Base-by-base conservation (phyloP, 2,797 vertebrate genomes). In the Lagodon rhomboides region DNA sequence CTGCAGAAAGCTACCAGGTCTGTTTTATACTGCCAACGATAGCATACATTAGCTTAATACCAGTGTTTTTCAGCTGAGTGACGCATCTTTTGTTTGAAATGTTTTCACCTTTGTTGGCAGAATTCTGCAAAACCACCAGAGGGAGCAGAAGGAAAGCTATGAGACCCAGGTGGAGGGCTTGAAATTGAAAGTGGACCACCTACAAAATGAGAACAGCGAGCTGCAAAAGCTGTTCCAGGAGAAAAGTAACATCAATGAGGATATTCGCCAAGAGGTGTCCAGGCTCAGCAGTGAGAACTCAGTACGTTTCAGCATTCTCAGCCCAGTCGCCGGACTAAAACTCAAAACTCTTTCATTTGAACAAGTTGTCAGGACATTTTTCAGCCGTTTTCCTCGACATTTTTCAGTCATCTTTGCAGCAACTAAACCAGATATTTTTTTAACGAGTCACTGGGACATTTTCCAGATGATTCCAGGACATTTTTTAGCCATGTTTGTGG, bases 1-100 rank as follows among this genome's bases (percentile, higher is more conserved):
- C 92, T 99, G 38, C 97, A 98, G 82, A 97, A 97, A 93, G 97
- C 97, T 17, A 96, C 95, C 62, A 97, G 97, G 98, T 99, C 16
- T 90, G 77, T 85, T 47, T 67, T 43, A 9, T 15, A 12, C 59
- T 27, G 0, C 61, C 63, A 55, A 10, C 18, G 2, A 12, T 3
- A 34, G 17, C 2, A 38, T 64, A 15, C 17, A 5, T n/a, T 67
- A 51, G 46, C 18, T 49, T 53, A 10, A 30, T 41, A 55, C 54
- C 11, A 43, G 3, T 18, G 25, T 22, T 18, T 6, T 34, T 7
- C 3, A 9, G 5, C 9, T 23, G 2, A 12, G 54, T 64, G 47
- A 60, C 3, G n/a, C 63, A 38, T 12, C 13, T 53, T 53, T 34
- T 47, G 43, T 47, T 58, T 15, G 15, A 55, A 6, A 3, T 22